Evolutionary conservation across 2,113 vertebrate species (phyloP), one percentile per base, ranked within the genome.

Genomic region (Anguilla japonica): DNA sequence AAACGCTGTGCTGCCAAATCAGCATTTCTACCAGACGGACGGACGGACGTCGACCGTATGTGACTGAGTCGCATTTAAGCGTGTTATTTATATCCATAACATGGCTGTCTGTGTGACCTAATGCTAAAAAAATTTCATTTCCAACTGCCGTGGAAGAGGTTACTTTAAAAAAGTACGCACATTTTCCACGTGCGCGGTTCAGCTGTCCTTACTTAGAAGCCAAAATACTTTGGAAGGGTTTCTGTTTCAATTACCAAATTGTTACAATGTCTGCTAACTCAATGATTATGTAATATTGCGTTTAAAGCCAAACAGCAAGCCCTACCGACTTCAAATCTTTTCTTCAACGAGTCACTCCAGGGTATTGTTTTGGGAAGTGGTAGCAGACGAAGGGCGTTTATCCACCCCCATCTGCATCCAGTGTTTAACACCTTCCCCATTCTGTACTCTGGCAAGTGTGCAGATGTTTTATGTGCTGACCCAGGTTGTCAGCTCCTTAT

Each of bases 161-260:
- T 34, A 75, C 26, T 75, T 75, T n/a, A 75, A n/a, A 56, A 2
- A 43, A 90, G 84, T 84, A 86, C 13, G 26, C 71, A 34, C 71
- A 9, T 75, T 75, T 75, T 75, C 90, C 87, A 88, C 90, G 92
- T 86, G 85, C 89, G 91, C 89, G 20, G n/a, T 34, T 75, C 71
- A 75, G 13, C 71, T 29, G 26, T 75, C 71, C 8, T 34, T 75
- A n/a, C 34, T 75, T 7, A 34, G 71, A 26, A 75, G 71, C 71
- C 71, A 75, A 75, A 75, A 75, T 29, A 75, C n/a, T 29, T 26
- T 29, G 71, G 13, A 75, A 75, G 13, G 18, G 71, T 75, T 29
- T 22, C 20, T 75, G 34, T 34, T 34, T 75, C 71, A n/a, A 75
- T 75, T 75, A 75, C 71, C 71, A 29, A 75, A 75, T 75, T 75